Base-by-base conservation (phyloP, 2,888 invertebrate species). In the Pterostichus madidus region DNA sequence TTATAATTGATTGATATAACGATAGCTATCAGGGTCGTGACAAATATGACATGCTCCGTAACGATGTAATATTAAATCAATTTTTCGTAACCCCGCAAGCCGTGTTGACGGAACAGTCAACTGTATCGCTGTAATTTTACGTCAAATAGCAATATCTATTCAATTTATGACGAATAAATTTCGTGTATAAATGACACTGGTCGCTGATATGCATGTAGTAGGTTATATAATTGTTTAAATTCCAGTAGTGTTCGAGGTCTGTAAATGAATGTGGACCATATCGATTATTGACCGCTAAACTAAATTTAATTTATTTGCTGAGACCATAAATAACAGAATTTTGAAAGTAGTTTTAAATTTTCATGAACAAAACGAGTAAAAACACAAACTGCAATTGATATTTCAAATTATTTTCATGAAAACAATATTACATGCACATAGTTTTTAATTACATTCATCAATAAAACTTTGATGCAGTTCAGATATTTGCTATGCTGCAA, bases 41-140 rank as follows among this genome's bases (percentile, higher is more conserved):
- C 64, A 64, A 64, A 64, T 64, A 64, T 64, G 64, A 64, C 64
- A 35, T 64, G 64, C 64, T 64, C 32, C 35, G 64, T 64, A 64
- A 64, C 64, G 64, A 64, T 64, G 64, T 64, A 64, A 64, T 64
- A 64, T 64, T 64, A 64, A 64, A 64, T 64, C 64, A 64, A 64
- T 64, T 64, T 64, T 64, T 64, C 64, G 32, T 64, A 64, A 35
- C 64, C 11, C 64, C 35, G 35, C 35, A 11, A 13, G 24, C 32
- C 35, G 64, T 64, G 64, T 64, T 64, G 64, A 64, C 64, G 35
- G 11, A 64, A 64, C 64, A 64, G 64, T 64, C 64, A 32, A 64
- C 64, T 64, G 64, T 64, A 64, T 64, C 64, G 64, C 2, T 35
- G 64, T 64, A 64, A 64, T 64, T 35, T 64, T 64, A 64, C 61